These are phyloP conservation scores for Ptyas mucosa DNA, from an alignment of 2,113 vertebrate species.

Conservation along the genomic window DNA sequence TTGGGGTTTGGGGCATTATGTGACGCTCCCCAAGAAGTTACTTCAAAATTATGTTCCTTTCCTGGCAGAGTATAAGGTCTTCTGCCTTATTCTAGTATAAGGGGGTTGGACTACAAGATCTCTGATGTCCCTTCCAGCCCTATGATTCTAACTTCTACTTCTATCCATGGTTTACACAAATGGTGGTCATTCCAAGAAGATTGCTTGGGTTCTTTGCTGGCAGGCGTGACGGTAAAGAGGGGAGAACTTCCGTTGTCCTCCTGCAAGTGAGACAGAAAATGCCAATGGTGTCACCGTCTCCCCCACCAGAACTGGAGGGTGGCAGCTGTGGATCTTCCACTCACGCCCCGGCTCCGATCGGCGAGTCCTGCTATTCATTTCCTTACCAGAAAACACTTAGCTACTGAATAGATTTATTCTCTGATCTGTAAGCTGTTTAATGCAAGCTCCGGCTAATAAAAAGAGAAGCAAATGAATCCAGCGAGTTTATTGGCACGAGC, in stretches of 20 bases:
- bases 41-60: no score
- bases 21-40: no score
- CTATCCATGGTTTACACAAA: not conserved
- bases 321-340: not conserved
- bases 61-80: no score
- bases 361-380: conserved; percentile 38
- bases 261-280: not conserved
- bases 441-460: conserved; percentile 16
- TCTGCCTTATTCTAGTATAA: no score
- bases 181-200: not conserved
- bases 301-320: accelerated
- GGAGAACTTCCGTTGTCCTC: not conserved
- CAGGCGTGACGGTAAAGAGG: not conserved
- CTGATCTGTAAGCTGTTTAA: conserved; percentile 29
- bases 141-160: no score
- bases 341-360: not conserved
- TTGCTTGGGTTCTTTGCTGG: not conserved
- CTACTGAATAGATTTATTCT: conserved; percentile 40
- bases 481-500: conserved; percentile 39
- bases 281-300: not conserved
- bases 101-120: no score
- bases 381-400: conserved; percentile 56
- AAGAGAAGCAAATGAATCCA: conserved; percentile 37
- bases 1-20: no score
- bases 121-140: no score